phyloP scores from a whole-genome alignment of 1,140 invertebrate species.

The Solen grandis region DNA sequence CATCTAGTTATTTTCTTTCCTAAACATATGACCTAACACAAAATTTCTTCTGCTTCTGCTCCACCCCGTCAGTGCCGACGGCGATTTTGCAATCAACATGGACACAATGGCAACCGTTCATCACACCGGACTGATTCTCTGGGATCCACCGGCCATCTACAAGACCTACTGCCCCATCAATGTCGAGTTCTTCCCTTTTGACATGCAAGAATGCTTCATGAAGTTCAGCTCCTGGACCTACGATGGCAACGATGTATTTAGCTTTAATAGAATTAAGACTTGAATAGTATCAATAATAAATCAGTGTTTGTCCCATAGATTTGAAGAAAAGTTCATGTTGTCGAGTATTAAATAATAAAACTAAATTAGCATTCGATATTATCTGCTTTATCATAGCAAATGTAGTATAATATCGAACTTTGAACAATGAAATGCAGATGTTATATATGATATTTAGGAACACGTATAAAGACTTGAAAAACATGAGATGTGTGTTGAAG shows the following conservation, averaged over 20 bases:
- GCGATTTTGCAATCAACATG: conserved; percentile 83
- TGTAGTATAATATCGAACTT: too few relatives aligned
- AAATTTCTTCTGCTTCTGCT: neutral
- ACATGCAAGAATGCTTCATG: conserved; percentile 96
- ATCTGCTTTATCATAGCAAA: too few relatives aligned
- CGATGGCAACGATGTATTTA: conserved; percentile 83
- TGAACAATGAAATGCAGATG: too few relatives aligned
- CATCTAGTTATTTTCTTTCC: neutral
- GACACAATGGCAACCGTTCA: conserved; percentile 83
- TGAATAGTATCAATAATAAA: neutral
- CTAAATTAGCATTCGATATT: too few relatives aligned
- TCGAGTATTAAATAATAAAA: too few relatives aligned
- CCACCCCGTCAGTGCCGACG: conserved; percentile 84
- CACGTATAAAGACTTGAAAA: too few relatives aligned
- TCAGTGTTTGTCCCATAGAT: too few relatives aligned
- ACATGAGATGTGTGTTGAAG: too few relatives aligned
- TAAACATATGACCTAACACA: neutral
- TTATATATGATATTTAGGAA: too few relatives aligned
- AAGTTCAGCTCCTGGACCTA: conserved; percentile 93
- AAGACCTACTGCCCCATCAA: conserved; percentile 99
- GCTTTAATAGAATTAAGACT: conserved; percentile 84
- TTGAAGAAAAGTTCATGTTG: too few relatives aligned
- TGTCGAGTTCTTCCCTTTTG: conserved; percentile 92
- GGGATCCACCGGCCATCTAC: conserved; percentile 99
- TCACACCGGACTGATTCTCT: conserved; percentile 95